phyloP scores from a whole-genome alignment of 2,113 vertebrate species.

The Paraplagusia blochii region DNA sequence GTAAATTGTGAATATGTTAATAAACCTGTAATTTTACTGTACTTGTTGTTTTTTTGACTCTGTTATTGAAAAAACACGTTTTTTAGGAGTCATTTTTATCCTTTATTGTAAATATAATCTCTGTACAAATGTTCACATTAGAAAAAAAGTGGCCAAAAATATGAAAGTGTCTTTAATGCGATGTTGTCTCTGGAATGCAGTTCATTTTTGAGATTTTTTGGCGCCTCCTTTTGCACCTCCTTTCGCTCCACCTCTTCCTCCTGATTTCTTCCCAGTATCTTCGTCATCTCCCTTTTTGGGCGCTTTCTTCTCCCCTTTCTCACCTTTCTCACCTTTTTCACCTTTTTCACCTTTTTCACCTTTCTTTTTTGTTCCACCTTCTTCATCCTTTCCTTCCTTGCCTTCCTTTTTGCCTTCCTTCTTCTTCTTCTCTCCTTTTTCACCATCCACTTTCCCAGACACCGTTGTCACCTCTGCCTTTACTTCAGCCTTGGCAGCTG shows the following conservation, averaged over 20 bases:
- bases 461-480: conserved; percentile 72
- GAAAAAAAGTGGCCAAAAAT: conserved; percentile 45
- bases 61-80: conserved; percentile 7
- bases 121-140: conserved; percentile 38
- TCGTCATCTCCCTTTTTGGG: conserved; percentile 48
- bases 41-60: conserved; percentile 19
- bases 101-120: conserved; percentile 47
- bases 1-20: conserved; percentile 58
- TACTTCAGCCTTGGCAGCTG: conserved; percentile 70
- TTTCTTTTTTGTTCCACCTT: conserved; percentile 68
- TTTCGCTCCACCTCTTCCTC: conserved; percentile 47
- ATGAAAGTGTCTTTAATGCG: conserved; percentile 15
- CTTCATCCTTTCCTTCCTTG: conserved; percentile 70
- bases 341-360: conserved; percentile 65
- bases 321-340: conserved; percentile 50
- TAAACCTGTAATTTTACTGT: conserved; percentile 58
- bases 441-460: conserved; percentile 72
- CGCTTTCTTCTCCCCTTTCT: conserved; percentile 54
- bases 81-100: not conserved
- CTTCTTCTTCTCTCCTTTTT: conserved; percentile 68
- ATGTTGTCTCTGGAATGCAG: conserved; percentile 3
- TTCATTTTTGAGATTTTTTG: conserved; percentile 71
- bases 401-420: conserved; percentile 69
- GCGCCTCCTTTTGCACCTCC: conserved; percentile 57
- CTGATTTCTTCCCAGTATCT: conserved; percentile 54